Percentiles rank a stretch among this genome's conserved stretches.
These are phyloP conservation scores for Drosophila yooni DNA, from an alignment of 2,888 invertebrate genomes.

Conservation along the genomic window DNA sequence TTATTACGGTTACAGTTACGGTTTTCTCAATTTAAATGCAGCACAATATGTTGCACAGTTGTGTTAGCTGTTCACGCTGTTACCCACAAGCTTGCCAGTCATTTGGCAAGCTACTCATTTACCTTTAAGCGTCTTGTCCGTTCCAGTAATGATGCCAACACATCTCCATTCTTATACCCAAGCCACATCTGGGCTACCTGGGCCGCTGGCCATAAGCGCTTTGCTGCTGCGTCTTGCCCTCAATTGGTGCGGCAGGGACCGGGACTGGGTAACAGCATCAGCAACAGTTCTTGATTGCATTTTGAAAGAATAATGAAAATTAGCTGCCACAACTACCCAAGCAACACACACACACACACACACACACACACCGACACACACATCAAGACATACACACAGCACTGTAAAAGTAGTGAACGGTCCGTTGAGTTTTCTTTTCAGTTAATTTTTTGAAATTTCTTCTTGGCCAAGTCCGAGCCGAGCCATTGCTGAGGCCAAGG, in stretches of 20 bases:
- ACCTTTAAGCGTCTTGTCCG: constrained; percentile 67
- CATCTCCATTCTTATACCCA: constrained; percentile 15
- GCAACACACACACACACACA: constrained; percentile 5
- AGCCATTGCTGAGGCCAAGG: constrained; percentile 32
- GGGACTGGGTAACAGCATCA: constrained; percentile 27
- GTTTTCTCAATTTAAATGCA: constrained; percentile 41
- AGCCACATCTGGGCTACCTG: constrained; percentile 39
- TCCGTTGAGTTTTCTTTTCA: constrained; percentile 61
- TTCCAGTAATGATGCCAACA: constrained; percentile 48
- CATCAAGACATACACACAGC: constrained; percentile 15
- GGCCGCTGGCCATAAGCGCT: constrained; percentile 62
- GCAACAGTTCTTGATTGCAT: constrained; percentile 77
- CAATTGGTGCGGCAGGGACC: constrained; percentile 37
- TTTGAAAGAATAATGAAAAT: constrained; percentile 79
- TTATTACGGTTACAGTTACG: constrained; percentile 3
- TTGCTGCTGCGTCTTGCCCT: constrained; percentile 27
- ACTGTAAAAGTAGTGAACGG: constrained; percentile 30
- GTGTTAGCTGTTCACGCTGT: constrained; percentile 10
- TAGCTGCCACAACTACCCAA: constrained; percentile 73
- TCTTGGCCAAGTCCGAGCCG: constrained; percentile 39
- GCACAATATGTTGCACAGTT: constrained; percentile 17
- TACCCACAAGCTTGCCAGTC: constrained; percentile 28
- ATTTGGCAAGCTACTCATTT: constrained; percentile 60
- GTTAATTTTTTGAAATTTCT: constrained; percentile 60
- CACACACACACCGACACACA: constrained; percentile 26